These are phyloP conservation scores for Lutjanus campechanus DNA, from an alignment of 2,797 vertebrate genomes.

Conservation along the genomic window DNA sequence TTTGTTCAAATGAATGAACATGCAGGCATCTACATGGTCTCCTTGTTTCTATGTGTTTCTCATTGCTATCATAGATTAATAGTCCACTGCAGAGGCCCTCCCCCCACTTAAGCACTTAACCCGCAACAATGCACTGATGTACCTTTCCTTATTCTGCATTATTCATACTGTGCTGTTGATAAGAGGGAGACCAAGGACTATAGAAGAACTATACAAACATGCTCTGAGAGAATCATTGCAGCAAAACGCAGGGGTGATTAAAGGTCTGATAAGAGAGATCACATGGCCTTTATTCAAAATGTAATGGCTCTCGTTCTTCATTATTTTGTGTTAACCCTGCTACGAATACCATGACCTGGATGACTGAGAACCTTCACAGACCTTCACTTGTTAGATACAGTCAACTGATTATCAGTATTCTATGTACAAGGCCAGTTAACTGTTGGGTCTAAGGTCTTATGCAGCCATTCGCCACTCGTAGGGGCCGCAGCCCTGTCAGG, in stretches of 20 bases:
- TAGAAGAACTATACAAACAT: conserved; percentile 11
- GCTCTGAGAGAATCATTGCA: conserved; percentile 18
- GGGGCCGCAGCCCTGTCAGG: too few species aligned
- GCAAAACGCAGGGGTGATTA: not conserved
- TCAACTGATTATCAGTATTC: too few species aligned
- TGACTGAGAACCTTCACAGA: too few species aligned
- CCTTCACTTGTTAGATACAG: too few species aligned
- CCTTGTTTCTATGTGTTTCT: conserved; percentile 60
- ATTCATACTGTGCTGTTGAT: conserved; percentile 49
- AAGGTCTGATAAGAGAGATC: conserved; percentile 20
- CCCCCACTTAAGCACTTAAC: conserved; percentile 37
- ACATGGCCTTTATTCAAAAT: conserved; percentile 30
- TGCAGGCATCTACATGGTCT: conserved; percentile 61
- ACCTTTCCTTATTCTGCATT: conserved; percentile 56
- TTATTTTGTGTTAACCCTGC: too few species aligned
- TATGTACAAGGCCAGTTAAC: too few species aligned
- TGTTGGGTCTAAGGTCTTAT: too few species aligned
- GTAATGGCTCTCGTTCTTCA: too few species aligned
- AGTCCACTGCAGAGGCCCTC: conserved; percentile 20
- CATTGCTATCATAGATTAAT: conserved; percentile 59
- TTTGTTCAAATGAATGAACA: conserved; percentile 66
- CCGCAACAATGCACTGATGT: conserved; percentile 35
- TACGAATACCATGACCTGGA: too few species aligned
- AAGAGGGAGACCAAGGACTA: conserved; percentile 39
- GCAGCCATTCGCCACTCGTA: too few species aligned